Conservation (phyloP, 1,140 invertebrate genomes). For the Zaprionus taronus region DNA sequence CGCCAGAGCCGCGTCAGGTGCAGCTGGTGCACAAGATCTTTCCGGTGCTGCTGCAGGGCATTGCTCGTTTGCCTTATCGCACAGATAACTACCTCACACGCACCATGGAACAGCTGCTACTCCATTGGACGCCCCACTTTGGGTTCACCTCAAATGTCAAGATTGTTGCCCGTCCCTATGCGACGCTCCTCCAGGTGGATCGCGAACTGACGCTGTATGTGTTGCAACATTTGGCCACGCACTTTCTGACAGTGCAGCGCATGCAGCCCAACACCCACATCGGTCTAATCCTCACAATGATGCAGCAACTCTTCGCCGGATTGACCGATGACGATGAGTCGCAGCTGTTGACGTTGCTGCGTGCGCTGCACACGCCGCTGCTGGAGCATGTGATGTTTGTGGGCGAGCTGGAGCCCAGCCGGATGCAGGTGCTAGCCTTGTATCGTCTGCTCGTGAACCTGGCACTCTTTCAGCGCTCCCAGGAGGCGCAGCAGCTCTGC, state of each 20-base stretch:
- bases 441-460: slow-evolving; percentile 51
- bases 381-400: slow-evolving; percentile 83
- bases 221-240: slow-evolving; percentile 60
- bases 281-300: slow-evolving; percentile 59
- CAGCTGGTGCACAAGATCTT: slow-evolving; percentile 81
- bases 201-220: slow-evolving; percentile 59
- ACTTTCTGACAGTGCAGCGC: slow-evolving; percentile 74
- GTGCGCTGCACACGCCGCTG: slow-evolving; percentile 50
- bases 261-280: slow-evolving; percentile 66
- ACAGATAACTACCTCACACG: slow-evolving; percentile 70
- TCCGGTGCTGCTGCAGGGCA: slow-evolving; percentile 77
- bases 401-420: slow-evolving; percentile 76
- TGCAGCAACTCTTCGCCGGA: slow-evolving; percentile 63
- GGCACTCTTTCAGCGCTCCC: slow-evolving; percentile 34
- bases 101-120: slow-evolving; percentile 71
- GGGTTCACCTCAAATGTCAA: slow-evolving; percentile 59
- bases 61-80: slow-evolving; percentile 72
- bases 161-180: slow-evolving; percentile 66
- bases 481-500: slow-evolving; percentile 31
- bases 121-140: slow-evolving; percentile 81
- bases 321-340: slow-evolving; percentile 10
- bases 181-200: slow-evolving; percentile 62
- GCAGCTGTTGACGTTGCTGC: slow-evolving; percentile 58
- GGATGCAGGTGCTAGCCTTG: slow-evolving; percentile 56
- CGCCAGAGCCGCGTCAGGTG: slow-evolving; percentile 57